Evolutionary conservation across 2,888 invertebrate species (phyloP), one percentile per base, ranked within the genome.

Genomic region (Lepetodrilus schrolli): DNA sequence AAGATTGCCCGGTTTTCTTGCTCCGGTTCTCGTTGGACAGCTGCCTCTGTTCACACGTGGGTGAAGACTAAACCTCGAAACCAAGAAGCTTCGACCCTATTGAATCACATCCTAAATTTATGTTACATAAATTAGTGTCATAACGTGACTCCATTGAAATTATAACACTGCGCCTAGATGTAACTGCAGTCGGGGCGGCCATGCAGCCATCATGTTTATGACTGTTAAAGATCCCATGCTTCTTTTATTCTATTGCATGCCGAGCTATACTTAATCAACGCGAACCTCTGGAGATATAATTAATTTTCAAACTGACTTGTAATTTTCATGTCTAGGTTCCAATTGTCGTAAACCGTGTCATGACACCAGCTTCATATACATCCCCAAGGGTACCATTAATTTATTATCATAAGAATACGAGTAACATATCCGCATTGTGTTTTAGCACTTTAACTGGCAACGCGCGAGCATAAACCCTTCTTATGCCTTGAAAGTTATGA

Each of bases 301-400:
- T 58, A 58, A 58, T 58, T 58, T 58, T 58, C 58, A 58, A 58
- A 58, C 58, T 30, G 58, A 58, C 58, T 58, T 58, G 58, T 58
- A 58, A 58, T 58, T 58, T 58, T 58, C 58, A 58, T 58, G 58
- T 58, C 58, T 23, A 10, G 34, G 58, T 30, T 17, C n/a, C 58
- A 13, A 34, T 58, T 58, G 58, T 58, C 34, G 34, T 17, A 30
- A 17, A n/a, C 13, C 7, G 34, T n/a, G 58, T 58, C 58, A 34
- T 30, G 58, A 58, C 58, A 23, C 30, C 17, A 58, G 30, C 58
- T 23, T 23, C n/a, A n/a, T 13, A 34, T 17, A 34, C 17, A 30
- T 10, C 10, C 58, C 30, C 34, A 10, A n/a, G 2, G 58, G 58
- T n/a, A 30, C 30, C 26, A 58, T 58, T 30, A 58, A 23, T 17